phyloP scores from a whole-genome alignment of 2,888 invertebrate species.

The Yponomeuta evonymella region DNA sequence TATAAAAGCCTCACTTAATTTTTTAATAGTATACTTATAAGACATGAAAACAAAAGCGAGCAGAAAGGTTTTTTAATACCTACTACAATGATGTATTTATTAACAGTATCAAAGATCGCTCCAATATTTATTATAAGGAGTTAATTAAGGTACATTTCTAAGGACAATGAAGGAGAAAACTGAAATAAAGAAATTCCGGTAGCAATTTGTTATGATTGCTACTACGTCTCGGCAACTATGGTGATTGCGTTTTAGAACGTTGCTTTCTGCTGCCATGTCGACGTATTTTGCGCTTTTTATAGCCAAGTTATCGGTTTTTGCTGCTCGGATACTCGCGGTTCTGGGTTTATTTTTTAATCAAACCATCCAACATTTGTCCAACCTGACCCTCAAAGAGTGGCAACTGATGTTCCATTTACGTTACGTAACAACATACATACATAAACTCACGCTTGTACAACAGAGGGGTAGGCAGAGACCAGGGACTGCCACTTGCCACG shows the following conservation, averaged over 20 bases:
- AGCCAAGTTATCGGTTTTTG: neutral
- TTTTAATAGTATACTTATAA: too few relatives aligned
- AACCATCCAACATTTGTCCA: neutral
- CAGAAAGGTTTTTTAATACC: neutral
- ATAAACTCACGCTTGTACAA: too few relatives aligned
- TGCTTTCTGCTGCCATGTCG: neutral
- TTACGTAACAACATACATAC: too few relatives aligned
- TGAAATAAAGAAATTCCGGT: neutral
- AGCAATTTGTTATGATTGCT: too few relatives aligned
- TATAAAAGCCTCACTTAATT: too few relatives aligned
- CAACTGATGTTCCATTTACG: too few relatives aligned
- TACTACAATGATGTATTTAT: too few relatives aligned
- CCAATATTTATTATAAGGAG: neutral
- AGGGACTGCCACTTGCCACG: too few relatives aligned
- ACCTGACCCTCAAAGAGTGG: neutral
- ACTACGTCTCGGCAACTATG: neutral
- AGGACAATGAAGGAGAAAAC: neutral
- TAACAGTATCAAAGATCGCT: too few relatives aligned
- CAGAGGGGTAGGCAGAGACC: too few relatives aligned
- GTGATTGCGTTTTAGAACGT: neutral
- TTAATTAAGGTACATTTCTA: neutral
- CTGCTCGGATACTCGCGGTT: neutral
- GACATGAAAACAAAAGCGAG: neutral
- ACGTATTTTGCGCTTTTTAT: neutral
- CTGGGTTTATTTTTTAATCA: neutral